Evolutionary conservation across 1,140 invertebrate species (phyloP), one percentile per base, ranked within the genome.

Genomic region (Camponotus vicinus): DNA sequence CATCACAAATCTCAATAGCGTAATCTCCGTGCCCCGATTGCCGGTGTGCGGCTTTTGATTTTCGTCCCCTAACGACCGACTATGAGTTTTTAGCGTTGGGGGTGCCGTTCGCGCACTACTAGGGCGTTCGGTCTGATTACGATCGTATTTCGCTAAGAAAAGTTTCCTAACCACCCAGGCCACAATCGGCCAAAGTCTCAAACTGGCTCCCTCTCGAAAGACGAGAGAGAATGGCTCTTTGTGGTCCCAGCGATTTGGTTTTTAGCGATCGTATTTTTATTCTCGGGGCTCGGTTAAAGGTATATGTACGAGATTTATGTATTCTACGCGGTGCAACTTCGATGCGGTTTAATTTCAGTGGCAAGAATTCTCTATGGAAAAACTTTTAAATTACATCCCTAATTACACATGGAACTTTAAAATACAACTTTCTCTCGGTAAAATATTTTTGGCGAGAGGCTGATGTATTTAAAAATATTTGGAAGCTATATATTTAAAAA

Each of bases 1-100:
- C 89, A 59, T 90, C 82, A 85, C 89, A 88, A 90, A 90, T 90
- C 88, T 90, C 88, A 90, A 90, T 90, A 76, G 88, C 88, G 75
- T 73, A 87, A 82, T 90, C 49, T 52, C 70, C 84, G 76, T 85
- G 80, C 34, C 69, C 55, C 88, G 88, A 90, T 90, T 90, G 83
- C 78, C 70, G 83, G 80, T 52, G 76, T 57, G 69, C 79, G 86
- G 80, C 80, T 90, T 90, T 90, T 90, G 86, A 90, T 87, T 90
- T 87, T 76, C 85, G 52, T 61, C 76, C 76, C 71, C 59, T 83
- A 77, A 89, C 67, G 76, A 79, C 71, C 45, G 64, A 61, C 80
- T 61, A 42, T 63, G 69, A 79, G 21, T 90, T 83, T 85, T 89
- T 89, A 86, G 69, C 87, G 80, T 37, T 34, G 37, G 37, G n/a